Base-by-base conservation (phyloP, 2,888 invertebrate species). In the Calliphora vomitoria region DNA sequence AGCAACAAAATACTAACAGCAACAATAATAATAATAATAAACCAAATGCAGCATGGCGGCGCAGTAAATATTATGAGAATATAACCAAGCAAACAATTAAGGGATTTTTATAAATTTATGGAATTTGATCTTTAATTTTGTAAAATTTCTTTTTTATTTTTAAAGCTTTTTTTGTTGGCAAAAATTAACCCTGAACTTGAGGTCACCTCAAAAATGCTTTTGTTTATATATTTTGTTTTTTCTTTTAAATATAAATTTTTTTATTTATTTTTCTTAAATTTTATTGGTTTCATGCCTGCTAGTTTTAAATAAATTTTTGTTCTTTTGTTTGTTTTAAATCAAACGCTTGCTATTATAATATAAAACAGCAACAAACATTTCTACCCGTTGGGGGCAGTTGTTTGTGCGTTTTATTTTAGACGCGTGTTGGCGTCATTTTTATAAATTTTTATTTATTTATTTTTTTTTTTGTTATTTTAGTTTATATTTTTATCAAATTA, bases 41-140 rank as follows among this genome's bases (percentile, higher is more conserved):
- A 84, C 91, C 91, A 89, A 91, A 91, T 89, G 90, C 91, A 78
- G 93, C 94, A 89, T 95, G 95, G 95, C 94, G 93, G 89, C 94
- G 93, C 90, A 94, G 93, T 90, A 93, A 93, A 91, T 95, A 94
- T 90, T 94, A 94, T 89, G 94, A 93, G 88, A 94, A 94, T 88
- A 94, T 95, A 90, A 95, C 95, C 90, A 95, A 95, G 90, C 95
- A 95, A 91, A 95, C 95, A 87, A 94, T 95, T 90, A 95, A 95
- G 93, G 94, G 95, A 88, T 95, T 95, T 92, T 93, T 95, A 90
- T 95, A 91, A 91, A 80, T 74, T 8, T 68, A 25, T 13, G 8
- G 4, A 18, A 20, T 44, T 44, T 55, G 13, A 10, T 44, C 13
- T 2, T 13, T 50, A 71, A 50, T 55, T 35, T 35, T 71, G 1